A percentile compares a stretch with the other conserved stretches of the same genome.
These are phyloP conservation scores for Autographa gamma DNA, from an alignment of 2,888 invertebrate genomes.

Conservation along the genomic window DNA sequence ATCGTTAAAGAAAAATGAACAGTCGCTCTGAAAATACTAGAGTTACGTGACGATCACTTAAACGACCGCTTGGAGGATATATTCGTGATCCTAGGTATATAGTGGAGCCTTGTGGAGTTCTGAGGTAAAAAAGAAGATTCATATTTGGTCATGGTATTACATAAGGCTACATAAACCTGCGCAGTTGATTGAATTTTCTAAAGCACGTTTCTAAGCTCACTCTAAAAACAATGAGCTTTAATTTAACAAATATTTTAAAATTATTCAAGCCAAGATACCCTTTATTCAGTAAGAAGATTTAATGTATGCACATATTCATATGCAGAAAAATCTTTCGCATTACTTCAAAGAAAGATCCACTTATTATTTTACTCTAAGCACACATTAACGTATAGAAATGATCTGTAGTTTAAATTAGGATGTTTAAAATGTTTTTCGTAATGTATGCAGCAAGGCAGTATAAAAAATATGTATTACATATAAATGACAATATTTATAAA, in stretches of 20 bases:
- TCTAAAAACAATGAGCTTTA: background rate
- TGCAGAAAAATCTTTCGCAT: background rate
- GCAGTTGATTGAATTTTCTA: too few species aligned
- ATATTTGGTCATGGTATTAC: background rate
- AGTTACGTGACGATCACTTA: background rate
- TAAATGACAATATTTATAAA: too few species aligned
- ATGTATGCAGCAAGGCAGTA: too few species aligned
- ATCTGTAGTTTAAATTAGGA: background rate
- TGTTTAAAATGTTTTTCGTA: background rate
- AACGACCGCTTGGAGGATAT: background rate
- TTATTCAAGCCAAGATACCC: too few species aligned
- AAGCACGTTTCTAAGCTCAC: background rate
- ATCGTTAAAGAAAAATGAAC: conserved; percentile 17
- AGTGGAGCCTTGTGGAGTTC: background rate
- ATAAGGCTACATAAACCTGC: background rate
- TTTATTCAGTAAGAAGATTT: too few species aligned
- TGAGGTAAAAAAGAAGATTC: too few species aligned
- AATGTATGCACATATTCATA: background rate
- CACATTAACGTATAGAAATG: background rate
- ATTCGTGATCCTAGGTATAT: background rate
- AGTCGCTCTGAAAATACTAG: conserved; percentile 11
- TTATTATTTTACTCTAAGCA: conserved; percentile 3
- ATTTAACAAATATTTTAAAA: background rate
- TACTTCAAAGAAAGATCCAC: background rate
- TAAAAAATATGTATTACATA: too few species aligned